phyloP scores from a whole-genome alignment of 2,113 vertebrate genomes.

The Gopherus flavomarginatus region DNA sequence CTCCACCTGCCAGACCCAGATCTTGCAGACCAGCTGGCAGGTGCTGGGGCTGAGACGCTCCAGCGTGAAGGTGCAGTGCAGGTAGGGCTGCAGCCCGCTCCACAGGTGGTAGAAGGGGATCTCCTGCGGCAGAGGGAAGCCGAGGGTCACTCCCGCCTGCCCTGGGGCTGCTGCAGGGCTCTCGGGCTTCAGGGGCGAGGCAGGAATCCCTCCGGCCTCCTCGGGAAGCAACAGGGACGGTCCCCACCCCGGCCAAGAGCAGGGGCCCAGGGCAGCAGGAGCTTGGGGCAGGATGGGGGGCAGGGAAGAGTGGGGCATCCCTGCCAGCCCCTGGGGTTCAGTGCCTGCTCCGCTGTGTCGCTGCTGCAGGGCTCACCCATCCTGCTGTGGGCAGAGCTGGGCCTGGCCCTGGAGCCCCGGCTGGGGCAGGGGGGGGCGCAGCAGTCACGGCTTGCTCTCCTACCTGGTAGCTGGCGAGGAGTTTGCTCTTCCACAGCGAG shows the following conservation, averaged over 20 bases:
- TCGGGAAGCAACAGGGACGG: not conserved
- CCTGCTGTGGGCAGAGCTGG: no score
- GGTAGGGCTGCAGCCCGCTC: slow-evolving; percentile 91
- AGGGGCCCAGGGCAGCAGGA: not conserved
- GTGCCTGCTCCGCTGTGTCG: not conserved
- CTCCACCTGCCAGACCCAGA: slow-evolving; percentile 99
- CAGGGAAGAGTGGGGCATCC: not conserved
- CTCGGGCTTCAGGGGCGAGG: not conserved
- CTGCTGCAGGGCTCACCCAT: not conserved
- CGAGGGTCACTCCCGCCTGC: not conserved
- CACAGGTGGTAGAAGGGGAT: slow-evolving; percentile 99
- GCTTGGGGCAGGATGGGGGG: not conserved
- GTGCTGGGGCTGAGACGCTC: slow-evolving; percentile 94
- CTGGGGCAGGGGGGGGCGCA: no score
- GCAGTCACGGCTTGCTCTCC: not conserved
- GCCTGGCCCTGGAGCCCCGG: not conserved
- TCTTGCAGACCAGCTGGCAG: slow-evolving; percentile 95
- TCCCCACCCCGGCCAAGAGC: not conserved
- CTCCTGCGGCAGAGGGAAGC: slow-evolving; percentile 79
- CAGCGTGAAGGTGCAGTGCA: slow-evolving; percentile 97
- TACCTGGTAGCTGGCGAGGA: slow-evolving; percentile 97
- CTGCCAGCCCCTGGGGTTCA: no score
- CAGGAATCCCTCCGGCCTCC: not conserved
- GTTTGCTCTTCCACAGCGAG: slow-evolving; percentile 98
- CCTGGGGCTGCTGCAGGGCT: not conserved